Conservation (phyloP, 2,888 invertebrate genomes). For the Drosophila mayaguana region DNA sequence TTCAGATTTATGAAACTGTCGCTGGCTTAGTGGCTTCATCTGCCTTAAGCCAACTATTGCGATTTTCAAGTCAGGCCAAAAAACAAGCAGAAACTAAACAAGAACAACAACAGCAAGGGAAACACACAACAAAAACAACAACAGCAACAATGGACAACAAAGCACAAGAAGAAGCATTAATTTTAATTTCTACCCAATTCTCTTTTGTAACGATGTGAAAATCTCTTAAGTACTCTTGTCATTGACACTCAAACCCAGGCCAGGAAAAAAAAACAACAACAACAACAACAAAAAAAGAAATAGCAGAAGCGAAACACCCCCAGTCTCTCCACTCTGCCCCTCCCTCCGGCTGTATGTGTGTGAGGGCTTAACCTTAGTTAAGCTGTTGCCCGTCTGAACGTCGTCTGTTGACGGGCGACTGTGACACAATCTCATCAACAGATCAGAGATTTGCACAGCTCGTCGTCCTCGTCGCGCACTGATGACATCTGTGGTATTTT, state of each 20-base stretch:
- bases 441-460: slow-evolving; percentile 79
- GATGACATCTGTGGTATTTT: slow-evolving; percentile 82
- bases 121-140: neutral
- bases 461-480: slow-evolving; percentile 74
- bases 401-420: slow-evolving; percentile 67
- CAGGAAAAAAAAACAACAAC: slow-evolving; percentile 24
- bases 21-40: slow-evolving; percentile 2
- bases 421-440: slow-evolving; percentile 81
- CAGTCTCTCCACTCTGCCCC: neutral
- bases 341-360: slow-evolving; percentile 15
- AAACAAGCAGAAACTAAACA: neutral
- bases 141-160: slow-evolving; percentile 11
- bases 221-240: slow-evolving; percentile 84
- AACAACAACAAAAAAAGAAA: too few species aligned
- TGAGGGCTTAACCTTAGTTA: slow-evolving; percentile 78
- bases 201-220: slow-evolving; percentile 83
- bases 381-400: slow-evolving; percentile 64
- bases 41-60: slow-evolving; percentile 33
- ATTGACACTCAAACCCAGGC: slow-evolving; percentile 77
- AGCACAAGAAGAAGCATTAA: slow-evolving; percentile 70
- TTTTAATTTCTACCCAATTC: slow-evolving; percentile 82
- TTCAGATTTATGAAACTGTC: slow-evolving; percentile 11
- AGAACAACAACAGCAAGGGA: slow-evolving; percentile 15
- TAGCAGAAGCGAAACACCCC: slow-evolving; percentile 13
- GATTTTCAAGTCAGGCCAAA: slow-evolving; percentile 17